Base-by-base conservation (phyloP, 92 coral and sea anemone species). In the Parazoanthus atlanticus region DNA sequence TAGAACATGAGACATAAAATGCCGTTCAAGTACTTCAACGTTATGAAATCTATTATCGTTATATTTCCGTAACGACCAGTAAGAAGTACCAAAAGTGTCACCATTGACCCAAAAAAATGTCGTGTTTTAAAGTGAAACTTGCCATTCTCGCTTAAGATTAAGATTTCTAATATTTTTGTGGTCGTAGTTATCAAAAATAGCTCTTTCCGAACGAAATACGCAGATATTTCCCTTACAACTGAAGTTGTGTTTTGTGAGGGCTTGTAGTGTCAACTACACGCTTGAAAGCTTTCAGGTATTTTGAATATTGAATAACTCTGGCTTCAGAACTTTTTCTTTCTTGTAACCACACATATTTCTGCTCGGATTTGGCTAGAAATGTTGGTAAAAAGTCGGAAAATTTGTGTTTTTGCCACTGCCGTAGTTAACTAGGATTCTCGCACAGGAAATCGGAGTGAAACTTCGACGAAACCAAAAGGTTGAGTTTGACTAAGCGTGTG, bases 41-140 rank as follows among this genome's bases (percentile, higher is more conserved):
- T 74, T 84, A 84, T 70, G 65, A 84, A 84, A 84, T 43, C 78
- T 26, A 43, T 84, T 71, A 28, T 84, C 29, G 74, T 84, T 84
- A 69, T 84, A 84, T 84, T 84, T 84, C 87, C 87, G 87, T 71
- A 84, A 84, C 87, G 77, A 84, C 87, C 87, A 71, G 87, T 58
- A 72, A 71, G 78, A 84, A 77, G 87, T 84, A 84, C 87, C 87
- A 84, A 70, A 43, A 84, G 66, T 84, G 67, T 69, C 87, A 84
- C 78, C 41, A 71, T 25, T 29, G 43, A 56, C 38, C 54, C 54
- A 36, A 72, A 72, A 81, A 84, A 84, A 83, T 41, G 64, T 43
- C 87, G 64, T 69, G 26, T 40, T 30, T 46, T 69, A 28, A 74
- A 70, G 25, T 23, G 41, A 84, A 84, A 67, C 41, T 69, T 7